These are phyloP conservation scores for Perognathus longimembris DNA, from an alignment of 2,113 vertebrate species.

Conservation along the genomic window DNA sequence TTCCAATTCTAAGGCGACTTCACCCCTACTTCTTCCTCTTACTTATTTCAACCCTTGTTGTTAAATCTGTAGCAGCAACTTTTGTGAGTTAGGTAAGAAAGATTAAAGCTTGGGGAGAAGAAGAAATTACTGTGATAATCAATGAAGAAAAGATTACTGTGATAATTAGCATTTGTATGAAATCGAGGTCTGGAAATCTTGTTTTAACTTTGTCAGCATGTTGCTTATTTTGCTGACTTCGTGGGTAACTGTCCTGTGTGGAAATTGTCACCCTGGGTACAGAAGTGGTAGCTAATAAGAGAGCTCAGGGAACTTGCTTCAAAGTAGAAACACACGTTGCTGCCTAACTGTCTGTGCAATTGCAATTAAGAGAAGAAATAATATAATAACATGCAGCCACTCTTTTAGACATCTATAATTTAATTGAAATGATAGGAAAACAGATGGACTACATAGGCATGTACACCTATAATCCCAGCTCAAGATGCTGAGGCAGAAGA, in stretches of 20 bases:
- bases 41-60: neutral
- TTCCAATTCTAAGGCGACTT: neutral
- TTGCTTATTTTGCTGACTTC: constrained; percentile 1
- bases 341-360: neutral
- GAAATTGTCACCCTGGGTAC: neutral
- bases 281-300: neutral
- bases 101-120: neutral
- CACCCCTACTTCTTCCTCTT: neutral
- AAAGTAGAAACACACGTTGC: neutral
- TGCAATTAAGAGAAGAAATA: neutral
- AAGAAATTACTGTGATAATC: too few relatives aligned
- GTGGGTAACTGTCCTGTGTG: neutral
- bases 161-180: neutral
- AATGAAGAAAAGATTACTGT: neutral
- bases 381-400: neutral
- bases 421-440: neutral
- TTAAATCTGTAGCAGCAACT: neutral
- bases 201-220: neutral
- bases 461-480: too few relatives aligned
- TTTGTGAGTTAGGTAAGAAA: neutral
- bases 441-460: neutral
- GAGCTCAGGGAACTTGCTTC: neutral
- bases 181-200: neutral
- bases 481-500: neutral
- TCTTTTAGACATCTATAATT: constrained; percentile 1